Conservation (phyloP, 2,113 vertebrate genomes). For the Chamaea fasciata region DNA sequence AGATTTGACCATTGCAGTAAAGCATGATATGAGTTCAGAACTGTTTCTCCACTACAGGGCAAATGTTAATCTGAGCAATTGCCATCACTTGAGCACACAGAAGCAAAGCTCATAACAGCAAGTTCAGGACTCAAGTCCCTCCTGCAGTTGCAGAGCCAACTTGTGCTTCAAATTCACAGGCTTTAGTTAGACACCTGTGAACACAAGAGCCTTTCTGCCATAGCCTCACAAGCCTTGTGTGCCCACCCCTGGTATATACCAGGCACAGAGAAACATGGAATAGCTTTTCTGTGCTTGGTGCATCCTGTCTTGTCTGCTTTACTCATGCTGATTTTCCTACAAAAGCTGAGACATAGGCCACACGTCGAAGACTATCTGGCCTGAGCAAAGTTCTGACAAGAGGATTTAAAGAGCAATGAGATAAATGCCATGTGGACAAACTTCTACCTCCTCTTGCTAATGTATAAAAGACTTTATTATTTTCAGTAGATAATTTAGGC, state of each 20-base stretch:
- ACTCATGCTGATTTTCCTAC: background rate
- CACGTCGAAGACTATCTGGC: background rate
- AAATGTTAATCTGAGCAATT: background rate
- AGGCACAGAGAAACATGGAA: background rate
- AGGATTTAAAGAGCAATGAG: background rate
- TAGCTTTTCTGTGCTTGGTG: background rate
- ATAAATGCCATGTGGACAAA: background rate
- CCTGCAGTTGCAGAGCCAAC: background rate
- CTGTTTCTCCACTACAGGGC: background rate
- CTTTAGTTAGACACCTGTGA: background rate
- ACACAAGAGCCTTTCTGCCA: background rate
- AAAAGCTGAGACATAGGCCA: background rate
- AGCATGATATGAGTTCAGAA: background rate
- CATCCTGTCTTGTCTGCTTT: background rate
- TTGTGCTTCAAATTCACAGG: background rate
- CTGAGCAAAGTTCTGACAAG: background rate
- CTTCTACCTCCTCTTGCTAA: background rate
- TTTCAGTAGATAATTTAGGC: background rate
- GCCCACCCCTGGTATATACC: no score
- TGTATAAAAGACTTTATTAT: background rate
- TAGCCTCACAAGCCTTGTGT: no score
- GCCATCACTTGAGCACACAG: accelerated
- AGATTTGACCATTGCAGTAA: background rate
- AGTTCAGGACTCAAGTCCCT: background rate
- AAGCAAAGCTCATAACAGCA: background rate